Percentiles rank a stretch among this genome's conserved stretches.
phyloP scores from a whole-genome alignment of 2,113 vertebrate species.

The Pollimyrus isidori region DNA sequence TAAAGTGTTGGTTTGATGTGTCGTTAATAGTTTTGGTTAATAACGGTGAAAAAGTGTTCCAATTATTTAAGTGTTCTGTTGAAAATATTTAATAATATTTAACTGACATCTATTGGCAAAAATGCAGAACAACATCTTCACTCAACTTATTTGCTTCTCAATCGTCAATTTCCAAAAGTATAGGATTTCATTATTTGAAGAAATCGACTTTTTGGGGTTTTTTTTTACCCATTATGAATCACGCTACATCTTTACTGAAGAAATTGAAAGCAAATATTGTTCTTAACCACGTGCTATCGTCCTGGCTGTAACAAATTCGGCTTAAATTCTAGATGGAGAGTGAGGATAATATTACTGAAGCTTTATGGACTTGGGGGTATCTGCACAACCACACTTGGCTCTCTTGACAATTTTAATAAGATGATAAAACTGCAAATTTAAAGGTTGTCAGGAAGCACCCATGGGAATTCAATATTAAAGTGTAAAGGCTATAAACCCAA shows the following conservation, averaged over 20 bases:
- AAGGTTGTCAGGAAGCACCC: background rate
- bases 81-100: background rate
- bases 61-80: background rate
- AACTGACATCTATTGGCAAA: constrained; percentile 14
- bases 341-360: background rate
- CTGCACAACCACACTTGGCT: background rate
- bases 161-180: background rate
- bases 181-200: background rate
- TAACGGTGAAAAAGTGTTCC: background rate
- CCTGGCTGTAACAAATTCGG: background rate
- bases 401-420: background rate
- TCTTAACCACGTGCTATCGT: background rate
- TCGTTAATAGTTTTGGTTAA: background rate
- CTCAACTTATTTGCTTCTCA: background rate
- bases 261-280: background rate
- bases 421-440: background rate
- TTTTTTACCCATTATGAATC: background rate
- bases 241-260: background rate
- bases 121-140: background rate
- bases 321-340: background rate
- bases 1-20: background rate
- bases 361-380: background rate
- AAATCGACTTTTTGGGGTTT: background rate
- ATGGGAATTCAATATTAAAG: background rate
- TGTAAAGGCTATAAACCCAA: background rate